Evolutionary conservation across 2,797 vertebrate genomes (phyloP).

Genomic region (Coracias cyanogaster): DNA sequence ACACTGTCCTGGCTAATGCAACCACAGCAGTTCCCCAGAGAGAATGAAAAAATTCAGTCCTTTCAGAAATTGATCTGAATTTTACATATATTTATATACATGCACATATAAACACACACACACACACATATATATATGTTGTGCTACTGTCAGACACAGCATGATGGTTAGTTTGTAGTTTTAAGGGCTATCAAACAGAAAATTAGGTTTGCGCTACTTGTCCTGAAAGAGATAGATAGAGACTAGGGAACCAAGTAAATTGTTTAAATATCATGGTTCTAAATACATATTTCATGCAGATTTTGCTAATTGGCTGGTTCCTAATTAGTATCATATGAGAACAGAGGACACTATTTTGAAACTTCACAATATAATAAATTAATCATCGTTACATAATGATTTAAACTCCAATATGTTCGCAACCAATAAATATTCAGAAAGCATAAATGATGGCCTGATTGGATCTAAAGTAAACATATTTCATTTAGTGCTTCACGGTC

Average conservation of each 20-base stretch:
- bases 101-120: too few relatives aligned
- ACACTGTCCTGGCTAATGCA: rapidly evolving
- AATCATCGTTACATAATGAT: conserved; percentile 8
- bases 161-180: background rate
- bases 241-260: background rate
- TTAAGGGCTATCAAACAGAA: background rate
- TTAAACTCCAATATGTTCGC: conserved; percentile 13
- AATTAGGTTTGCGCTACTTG: background rate
- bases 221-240: background rate
- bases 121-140: rapidly evolving
- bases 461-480: conserved; percentile 10
- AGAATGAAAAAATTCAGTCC: background rate
- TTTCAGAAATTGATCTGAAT: background rate
- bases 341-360: background rate
- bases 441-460: background rate
- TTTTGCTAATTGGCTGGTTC: background rate
- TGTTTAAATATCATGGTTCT: background rate
- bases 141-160: background rate
- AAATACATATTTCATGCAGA: conserved; percentile 5
- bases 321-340: conserved; percentile 8
- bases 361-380: background rate
- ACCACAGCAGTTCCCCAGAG: background rate
- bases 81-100: background rate
- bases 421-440: conserved; percentile 27
- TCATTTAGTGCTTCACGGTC: background rate